A percentile compares a stretch with the other conserved stretches of the same genome.
Conservation (phyloP, 2,113 vertebrate genomes). For the Dipodomys ordii region DNA sequence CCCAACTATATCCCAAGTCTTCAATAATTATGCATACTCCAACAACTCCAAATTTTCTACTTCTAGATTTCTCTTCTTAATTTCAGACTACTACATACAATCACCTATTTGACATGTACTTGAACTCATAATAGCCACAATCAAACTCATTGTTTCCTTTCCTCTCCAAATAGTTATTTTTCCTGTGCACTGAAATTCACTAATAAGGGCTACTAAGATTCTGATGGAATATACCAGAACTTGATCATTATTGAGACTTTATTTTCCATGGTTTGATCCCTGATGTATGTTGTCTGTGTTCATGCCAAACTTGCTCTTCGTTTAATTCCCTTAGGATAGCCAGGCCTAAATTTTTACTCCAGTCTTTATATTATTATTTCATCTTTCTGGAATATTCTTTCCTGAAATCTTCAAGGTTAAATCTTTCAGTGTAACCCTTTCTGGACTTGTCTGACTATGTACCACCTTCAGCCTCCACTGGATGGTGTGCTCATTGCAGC, state of each 20-base stretch:
- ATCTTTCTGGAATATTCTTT: conserved; percentile 21
- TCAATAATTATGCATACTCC: conserved; percentile 7
- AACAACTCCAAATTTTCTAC: conserved; percentile 31
- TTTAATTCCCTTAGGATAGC: background rate
- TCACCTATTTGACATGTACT: background rate
- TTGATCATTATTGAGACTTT: background rate
- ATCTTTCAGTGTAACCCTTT: background rate
- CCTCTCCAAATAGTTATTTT: conserved; percentile 11
- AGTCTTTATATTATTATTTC: background rate
- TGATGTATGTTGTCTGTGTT: background rate
- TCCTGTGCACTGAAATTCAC: background rate
- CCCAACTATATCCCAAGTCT: background rate
- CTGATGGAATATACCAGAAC: background rate
- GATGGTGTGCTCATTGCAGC: background rate
- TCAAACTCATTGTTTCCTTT: conserved; percentile 20
- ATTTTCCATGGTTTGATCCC: background rate
- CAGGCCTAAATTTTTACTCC: background rate
- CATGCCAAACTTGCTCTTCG: conserved; percentile 40
- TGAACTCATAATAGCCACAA: conserved; percentile 16
- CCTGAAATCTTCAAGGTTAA: background rate
- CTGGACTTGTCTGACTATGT: background rate
- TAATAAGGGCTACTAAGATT: background rate
- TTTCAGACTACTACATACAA: conserved; percentile 26
- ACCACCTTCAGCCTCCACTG: background rate
- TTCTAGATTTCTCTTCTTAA: conserved; percentile 16